A percentile compares a stretch with the other conserved stretches of the same genome.
Evolutionary conservation across 2,113 vertebrate genomes (phyloP).

Genomic region (Dromaius novaehollandiae): DNA sequence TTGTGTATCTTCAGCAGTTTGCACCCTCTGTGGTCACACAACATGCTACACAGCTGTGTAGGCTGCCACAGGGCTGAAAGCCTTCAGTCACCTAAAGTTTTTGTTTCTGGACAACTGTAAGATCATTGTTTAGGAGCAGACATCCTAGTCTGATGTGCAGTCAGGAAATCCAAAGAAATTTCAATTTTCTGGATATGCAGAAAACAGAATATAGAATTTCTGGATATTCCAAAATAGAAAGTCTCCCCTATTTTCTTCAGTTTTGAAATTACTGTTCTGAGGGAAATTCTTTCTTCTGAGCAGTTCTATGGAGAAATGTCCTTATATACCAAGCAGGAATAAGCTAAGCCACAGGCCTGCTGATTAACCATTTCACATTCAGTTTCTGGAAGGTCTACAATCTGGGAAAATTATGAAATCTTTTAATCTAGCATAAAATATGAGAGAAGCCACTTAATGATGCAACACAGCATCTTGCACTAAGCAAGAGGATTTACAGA

Average conservation of each 20-base stretch:
- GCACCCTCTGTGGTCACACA: background rate
- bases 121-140: background rate
- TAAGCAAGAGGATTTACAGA: background rate
- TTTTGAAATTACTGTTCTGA: background rate
- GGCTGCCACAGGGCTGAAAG: background rate
- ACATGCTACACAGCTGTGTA: background rate
- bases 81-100: background rate
- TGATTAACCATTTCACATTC: background rate
- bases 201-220: too few relatives aligned
- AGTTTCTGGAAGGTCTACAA: background rate
- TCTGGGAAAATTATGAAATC: background rate
- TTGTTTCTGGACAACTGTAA: background rate
- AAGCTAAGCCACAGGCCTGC: background rate
- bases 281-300: background rate
- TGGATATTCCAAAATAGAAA: background rate
- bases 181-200: background rate
- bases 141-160: background rate
- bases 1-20: background rate
- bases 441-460: background rate
- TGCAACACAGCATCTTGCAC: background rate
- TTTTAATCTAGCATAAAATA: background rate
- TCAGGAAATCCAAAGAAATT: background rate
- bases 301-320: background rate
- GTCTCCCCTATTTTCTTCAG: background rate
- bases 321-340: background rate